Percentiles rank a stretch among this genome's conserved stretches.
phyloP scores from a whole-genome alignment of 2,113 vertebrate genomes.

The Rana temporaria region DNA sequence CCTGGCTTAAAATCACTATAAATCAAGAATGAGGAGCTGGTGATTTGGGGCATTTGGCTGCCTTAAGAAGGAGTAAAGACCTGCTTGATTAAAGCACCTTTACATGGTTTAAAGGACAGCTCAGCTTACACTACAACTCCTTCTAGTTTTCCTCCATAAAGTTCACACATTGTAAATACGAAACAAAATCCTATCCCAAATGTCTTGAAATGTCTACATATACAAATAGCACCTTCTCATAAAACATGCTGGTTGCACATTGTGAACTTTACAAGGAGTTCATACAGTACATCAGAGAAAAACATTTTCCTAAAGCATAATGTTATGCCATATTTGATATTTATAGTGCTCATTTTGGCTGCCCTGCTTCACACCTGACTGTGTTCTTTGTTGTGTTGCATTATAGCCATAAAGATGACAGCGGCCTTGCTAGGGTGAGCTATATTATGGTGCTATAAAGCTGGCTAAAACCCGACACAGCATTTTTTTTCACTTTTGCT shows the following conservation, averaged over 20 bases:
- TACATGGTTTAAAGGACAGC: too few relatives aligned
- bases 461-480: background rate
- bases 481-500: background rate
- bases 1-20: too few relatives aligned
- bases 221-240: background rate
- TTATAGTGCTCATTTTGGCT: constrained; percentile 46
- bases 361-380: constrained; percentile 30
- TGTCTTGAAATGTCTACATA: constrained; percentile 9
- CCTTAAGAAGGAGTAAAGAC: too few relatives aligned
- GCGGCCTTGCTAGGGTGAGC: constrained; percentile 26
- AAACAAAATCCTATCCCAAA: too few relatives aligned
- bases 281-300: constrained; percentile 24
- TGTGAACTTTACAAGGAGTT: constrained; percentile 34
- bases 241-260: constrained; percentile 3
- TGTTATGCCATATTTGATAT: constrained; percentile 38
- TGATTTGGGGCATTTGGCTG: too few relatives aligned
- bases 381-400: constrained; percentile 40
- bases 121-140: too few relatives aligned
- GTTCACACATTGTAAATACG: too few relatives aligned
- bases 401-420: constrained; percentile 21
- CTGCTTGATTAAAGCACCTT: too few relatives aligned
- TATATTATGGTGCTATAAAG: constrained; percentile 33
- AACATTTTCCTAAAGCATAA: constrained; percentile 28
- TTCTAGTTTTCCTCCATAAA: too few relatives aligned
- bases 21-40: too few relatives aligned